Evolutionary conservation across 2,797 vertebrate genomes (phyloP).

Genomic region (Darevskia mixta): DNA sequence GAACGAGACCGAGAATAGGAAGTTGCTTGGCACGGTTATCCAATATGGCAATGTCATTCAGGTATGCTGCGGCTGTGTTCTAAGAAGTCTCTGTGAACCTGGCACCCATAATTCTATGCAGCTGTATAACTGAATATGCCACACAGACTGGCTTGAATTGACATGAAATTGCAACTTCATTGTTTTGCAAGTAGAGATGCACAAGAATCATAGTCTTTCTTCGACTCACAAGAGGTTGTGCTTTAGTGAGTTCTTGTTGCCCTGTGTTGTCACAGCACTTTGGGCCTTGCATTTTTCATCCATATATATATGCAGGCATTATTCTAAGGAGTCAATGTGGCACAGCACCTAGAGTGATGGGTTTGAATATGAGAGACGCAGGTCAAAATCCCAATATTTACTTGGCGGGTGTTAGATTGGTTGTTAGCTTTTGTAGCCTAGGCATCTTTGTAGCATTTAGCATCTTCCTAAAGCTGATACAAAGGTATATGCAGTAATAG

Average conservation of each 20-base stretch:
- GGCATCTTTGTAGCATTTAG: background rate
- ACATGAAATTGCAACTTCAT: background rate
- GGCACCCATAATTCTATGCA: background rate
- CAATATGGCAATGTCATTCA: slow-evolving; percentile 98
- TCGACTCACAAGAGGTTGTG: background rate
- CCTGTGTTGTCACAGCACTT: background rate
- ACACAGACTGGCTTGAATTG: background rate
- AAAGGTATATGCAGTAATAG: background rate
- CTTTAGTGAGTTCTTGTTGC: background rate
- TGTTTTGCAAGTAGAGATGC: background rate
- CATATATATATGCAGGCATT: background rate
- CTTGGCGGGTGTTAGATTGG: background rate
- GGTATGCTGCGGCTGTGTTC: slow-evolving; percentile 73
- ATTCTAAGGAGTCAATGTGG: background rate
- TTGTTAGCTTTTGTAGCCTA: background rate
- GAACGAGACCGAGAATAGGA: slow-evolving; percentile 97
- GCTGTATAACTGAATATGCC: background rate
- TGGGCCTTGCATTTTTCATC: background rate
- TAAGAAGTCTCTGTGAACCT: no score
- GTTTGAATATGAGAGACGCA: background rate
- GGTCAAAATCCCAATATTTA: background rate
- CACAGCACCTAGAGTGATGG: background rate
- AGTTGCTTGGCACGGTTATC: slow-evolving; percentile 93
- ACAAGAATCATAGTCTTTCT: background rate
- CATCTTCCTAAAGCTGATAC: background rate